Conservation (phyloP, 2,797 vertebrate species). For the Podarcis lilfordi region DNA sequence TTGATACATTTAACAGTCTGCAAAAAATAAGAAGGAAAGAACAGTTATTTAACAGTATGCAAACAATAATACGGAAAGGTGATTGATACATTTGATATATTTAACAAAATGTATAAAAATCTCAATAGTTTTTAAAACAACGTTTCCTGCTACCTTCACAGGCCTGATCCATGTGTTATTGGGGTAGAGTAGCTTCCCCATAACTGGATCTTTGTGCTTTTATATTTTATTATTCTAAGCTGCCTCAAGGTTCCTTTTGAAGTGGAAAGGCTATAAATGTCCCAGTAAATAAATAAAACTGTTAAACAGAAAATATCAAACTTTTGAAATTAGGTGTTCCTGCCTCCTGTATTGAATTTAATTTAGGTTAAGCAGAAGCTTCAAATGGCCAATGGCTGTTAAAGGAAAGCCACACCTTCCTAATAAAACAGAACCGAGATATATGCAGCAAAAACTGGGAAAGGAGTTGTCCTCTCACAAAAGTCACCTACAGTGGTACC, state of each 20-base stretch:
- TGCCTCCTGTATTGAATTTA: background rate
- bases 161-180: background rate
- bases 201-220: background rate
- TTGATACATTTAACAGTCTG: no score
- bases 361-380: background rate
- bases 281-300: no score
- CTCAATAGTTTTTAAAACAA: no score
- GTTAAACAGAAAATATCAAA: background rate
- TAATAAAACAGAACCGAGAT: background rate
- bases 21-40: no score
- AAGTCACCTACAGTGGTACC: background rate
- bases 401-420: background rate
- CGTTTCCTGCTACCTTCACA: background rate
- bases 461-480: background rate
- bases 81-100: no score
- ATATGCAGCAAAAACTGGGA: background rate
- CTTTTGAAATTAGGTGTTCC: background rate
- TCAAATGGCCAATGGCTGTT: background rate
- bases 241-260: background rate
- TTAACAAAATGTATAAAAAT: no score
- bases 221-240: background rate
- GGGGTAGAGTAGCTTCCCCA: no score
- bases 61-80: no score
- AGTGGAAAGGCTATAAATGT: background rate
- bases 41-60: no score